Evolutionary conservation across 2,797 vertebrate genomes (phyloP).

Genomic region (Danio aesculapii): DNA sequence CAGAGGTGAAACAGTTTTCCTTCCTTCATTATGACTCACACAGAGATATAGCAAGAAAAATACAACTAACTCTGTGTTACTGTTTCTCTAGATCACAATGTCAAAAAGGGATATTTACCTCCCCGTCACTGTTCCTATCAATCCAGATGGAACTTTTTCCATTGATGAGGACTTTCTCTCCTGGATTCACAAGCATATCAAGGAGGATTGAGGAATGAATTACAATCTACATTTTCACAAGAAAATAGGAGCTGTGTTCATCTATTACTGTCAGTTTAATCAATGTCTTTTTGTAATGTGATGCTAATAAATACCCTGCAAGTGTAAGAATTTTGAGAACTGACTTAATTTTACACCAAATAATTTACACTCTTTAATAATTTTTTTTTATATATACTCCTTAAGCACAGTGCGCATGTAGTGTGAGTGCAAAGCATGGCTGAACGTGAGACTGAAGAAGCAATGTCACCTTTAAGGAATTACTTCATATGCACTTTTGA

Average conservation of each 20-base stretch:
- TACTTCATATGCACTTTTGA: too few relatives aligned
- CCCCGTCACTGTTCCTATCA: slow-evolving; percentile 69
- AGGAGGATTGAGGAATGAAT: neutral
- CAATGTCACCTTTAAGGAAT: too few relatives aligned
- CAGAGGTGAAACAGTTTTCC: slow-evolving; percentile 61
- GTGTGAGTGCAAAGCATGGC: too few relatives aligned
- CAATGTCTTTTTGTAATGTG: neutral
- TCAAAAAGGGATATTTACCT: slow-evolving; percentile 64
- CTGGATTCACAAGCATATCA: neutral
- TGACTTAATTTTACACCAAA: neutral
- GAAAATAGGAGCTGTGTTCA: neutral
- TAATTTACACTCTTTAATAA: neutral
- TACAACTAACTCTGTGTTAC: neutral
- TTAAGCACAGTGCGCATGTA: too few relatives aligned
- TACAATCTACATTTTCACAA: neutral
- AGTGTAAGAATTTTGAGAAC: neutral
- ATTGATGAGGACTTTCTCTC: slow-evolving; percentile 11
- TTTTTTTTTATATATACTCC: too few relatives aligned
- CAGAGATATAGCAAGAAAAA: neutral
- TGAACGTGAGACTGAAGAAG: too few relatives aligned
- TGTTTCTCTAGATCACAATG: slow-evolving; percentile 64
- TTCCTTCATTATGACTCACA: neutral
- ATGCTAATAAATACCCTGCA: neutral
- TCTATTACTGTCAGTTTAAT: neutral
- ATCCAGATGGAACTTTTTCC: slow-evolving; percentile 48